Conservation (phyloP, 2,113 vertebrate genomes). For the Hyperopisus bebe region DNA sequence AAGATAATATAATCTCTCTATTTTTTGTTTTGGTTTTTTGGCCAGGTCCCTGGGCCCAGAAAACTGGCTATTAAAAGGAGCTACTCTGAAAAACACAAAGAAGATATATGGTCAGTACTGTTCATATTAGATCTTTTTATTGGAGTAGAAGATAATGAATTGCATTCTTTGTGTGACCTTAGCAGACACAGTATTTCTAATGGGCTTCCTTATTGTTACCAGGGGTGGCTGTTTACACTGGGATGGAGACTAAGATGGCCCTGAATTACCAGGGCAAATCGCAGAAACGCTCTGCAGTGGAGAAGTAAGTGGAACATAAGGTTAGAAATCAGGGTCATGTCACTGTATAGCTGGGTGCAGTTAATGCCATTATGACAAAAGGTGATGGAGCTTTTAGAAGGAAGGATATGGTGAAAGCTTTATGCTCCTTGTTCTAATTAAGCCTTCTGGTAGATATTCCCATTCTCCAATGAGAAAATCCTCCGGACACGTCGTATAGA, state of each 20-base stretch:
- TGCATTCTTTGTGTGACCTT: not conserved
- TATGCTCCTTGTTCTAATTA: not conserved
- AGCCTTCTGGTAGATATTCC: not conserved
- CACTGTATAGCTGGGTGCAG: not conserved
- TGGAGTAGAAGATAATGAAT: not conserved
- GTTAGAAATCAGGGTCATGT: not conserved
- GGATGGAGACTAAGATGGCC: constrained; percentile 99
- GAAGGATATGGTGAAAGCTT: not conserved
- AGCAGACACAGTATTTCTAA: not conserved
- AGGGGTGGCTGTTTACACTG: constrained; percentile 96
- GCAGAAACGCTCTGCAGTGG: constrained; percentile 95
- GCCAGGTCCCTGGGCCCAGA: constrained; percentile 90
- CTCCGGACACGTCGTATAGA: not conserved
- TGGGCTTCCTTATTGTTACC: not conserved
- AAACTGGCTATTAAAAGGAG: constrained; percentile 92
- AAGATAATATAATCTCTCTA: not conserved
- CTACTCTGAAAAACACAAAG: constrained; percentile 91
- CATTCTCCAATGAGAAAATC: not conserved
- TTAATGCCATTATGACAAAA: not conserved
- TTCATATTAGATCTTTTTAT: not conserved
- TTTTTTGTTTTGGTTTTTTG: not conserved
- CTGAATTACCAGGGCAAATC: constrained; percentile 98
- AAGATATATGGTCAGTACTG: constrained; percentile 75
- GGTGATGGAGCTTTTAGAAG: not conserved
- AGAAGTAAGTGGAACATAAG: constrained; percentile 74